Base-by-base conservation (phyloP, 2,888 invertebrate genomes). In the Cephalotes varians region DNA sequence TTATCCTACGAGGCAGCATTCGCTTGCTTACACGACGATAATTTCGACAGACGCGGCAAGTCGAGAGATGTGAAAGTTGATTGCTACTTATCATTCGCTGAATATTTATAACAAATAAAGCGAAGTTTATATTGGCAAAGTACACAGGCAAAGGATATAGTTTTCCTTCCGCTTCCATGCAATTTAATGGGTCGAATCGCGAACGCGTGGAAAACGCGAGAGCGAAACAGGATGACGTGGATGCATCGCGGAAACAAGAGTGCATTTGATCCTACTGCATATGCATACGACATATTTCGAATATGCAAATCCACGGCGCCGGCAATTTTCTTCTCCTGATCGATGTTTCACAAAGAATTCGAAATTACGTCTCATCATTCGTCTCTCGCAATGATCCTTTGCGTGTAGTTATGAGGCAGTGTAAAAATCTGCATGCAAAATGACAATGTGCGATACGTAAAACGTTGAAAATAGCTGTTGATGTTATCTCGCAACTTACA, bases 321-420 rank as follows among this genome's bases (percentile, higher is more conserved):
- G 77, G 85, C 88, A 82, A 86, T 88, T 85, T 85, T 88, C 85
- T 88, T 88, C 85, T 82, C 79, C 60, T 82, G 81, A 87, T 85
- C 86, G 86, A 88, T 85, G 82, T 85, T 69, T 73, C 73, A 65
- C 74, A 74, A 83, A 87, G 84, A 72, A 56, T 60, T 15, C 49
- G 49, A 62, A 71, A 73, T 73, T 18, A 51, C 60, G 73, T 51
- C 62, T 71, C 80, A 80, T 71, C 58, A 72, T 60, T 69, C 58
- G 18, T 80, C 49, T 47, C 47, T 40, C 34, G 40, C 54, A 60
- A 73, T 62, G 31, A 51, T 49, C 60, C 49, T 40, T 49, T 28
- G 6, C 34, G 44, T 12, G 10, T 18, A 21, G 25, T 34, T 79
- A 34, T 9, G 21, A 31, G 40, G 5, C 54, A 54, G 44, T 18